Base-by-base conservation (phyloP, 1,140 invertebrate genomes). In the Heterodera schachtii region DNA sequence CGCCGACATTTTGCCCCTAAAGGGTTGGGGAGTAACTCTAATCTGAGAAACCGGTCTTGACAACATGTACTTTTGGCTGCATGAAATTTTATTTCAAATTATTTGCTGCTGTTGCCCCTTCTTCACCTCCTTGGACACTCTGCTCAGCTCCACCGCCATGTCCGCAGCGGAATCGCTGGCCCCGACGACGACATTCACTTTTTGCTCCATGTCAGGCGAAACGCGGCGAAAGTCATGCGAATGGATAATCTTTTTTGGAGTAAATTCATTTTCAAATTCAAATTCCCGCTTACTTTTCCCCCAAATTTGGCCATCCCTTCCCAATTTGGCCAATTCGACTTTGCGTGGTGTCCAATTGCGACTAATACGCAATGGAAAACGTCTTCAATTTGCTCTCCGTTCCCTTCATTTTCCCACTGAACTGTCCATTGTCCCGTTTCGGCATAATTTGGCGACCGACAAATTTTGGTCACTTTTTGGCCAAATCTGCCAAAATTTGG, bases 81-180 rank as follows among this genome's bases (percentile, higher is more conserved):
- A n/a, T n/a, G n/a, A n/a, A 70, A 70, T 8, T 70, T 70, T 9
- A 13, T 70, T n/a, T 6, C 90, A 87, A 76, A 60, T 76, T 49
- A 11, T 31, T 1, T 64, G 57, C 57, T 19, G 19, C 16, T 13
- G 13, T 4, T 16, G 16, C 57, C 69, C 21, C 6, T 21, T 80
- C 78, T 7, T 6, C 49, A 82, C 81, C 81, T 82, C 46, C 67
- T 90, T 87, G 9, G 91, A 86, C 11, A 91, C 86, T 60, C 88
- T 87, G 69, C 89, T 90, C 6, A 92, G 75, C 79, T 92, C 92
- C 6, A 91, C 90, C n/a, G 92, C 92, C 43, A 92, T 90, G 84
- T 92, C 92, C 5, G 87, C 90, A n/a, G 90, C 92, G 3, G 92
- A 92, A 84, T 92, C 92, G 7, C 92, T 92, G 49, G 92, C 88